Evolutionary conservation across 2,113 vertebrate species (phyloP).

Genomic region (Saimiri boliviensis): DNA sequence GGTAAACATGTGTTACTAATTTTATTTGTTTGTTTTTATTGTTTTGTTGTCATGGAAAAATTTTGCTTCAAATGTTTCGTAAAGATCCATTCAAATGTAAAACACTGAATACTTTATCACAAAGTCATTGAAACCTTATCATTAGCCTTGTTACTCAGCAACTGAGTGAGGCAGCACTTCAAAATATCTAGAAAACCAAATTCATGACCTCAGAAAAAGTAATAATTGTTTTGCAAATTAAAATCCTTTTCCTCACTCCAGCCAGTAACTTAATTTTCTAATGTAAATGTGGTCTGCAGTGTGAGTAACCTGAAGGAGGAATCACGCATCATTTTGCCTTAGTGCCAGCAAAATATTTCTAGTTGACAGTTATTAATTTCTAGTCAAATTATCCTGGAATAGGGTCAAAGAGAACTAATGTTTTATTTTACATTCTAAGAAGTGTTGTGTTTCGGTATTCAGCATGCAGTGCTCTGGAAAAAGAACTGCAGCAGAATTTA

Average conservation of each 20-base stretch:
- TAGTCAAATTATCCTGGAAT: slow-evolving; percentile 66
- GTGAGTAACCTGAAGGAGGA: slow-evolving; percentile 10
- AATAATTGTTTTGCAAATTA: slow-evolving; percentile 72
- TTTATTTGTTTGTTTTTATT: background rate
- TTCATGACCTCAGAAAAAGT: slow-evolving; percentile 66
- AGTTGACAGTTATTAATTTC: slow-evolving; percentile 72
- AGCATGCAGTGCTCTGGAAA: background rate
- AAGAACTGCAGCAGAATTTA: background rate
- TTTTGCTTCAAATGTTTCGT: slow-evolving; percentile 26
- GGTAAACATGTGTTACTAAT: background rate
- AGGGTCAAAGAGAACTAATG: slow-evolving; percentile 75
- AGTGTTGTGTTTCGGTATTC: slow-evolving; percentile 49
- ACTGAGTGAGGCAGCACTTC: slow-evolving; percentile 57
- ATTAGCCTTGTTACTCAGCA: slow-evolving; percentile 69
- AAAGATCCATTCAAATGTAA: slow-evolving; percentile 27
- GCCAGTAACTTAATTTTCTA: slow-evolving; percentile 67
- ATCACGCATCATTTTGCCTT: slow-evolving; percentile 27
- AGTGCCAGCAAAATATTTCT: slow-evolving; percentile 32
- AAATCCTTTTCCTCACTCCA: slow-evolving; percentile 63
- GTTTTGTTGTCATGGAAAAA: background rate
- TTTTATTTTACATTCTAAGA: slow-evolving; percentile 49
- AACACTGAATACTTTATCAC: slow-evolving; percentile 43
- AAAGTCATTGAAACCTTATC: slow-evolving; percentile 59
- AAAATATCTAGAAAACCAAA: slow-evolving; percentile 62
- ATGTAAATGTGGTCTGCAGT: slow-evolving; percentile 41